A percentile compares a stretch with the other conserved stretches of the same genome.
phyloP scores from a whole-genome alignment of 2,113 vertebrate genomes.

The Pluvialis apricaria region DNA sequence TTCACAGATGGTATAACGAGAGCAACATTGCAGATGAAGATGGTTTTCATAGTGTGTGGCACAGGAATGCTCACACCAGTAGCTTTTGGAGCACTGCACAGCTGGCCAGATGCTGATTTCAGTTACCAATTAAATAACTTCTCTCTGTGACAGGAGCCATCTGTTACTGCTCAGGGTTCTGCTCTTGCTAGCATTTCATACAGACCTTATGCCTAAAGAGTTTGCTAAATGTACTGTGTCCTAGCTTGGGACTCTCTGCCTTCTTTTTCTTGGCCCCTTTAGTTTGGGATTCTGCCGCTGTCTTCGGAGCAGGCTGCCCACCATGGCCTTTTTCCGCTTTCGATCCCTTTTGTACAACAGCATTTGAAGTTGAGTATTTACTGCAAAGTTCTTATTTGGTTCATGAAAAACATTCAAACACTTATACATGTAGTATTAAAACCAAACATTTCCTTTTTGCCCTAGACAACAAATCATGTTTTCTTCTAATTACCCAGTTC shows the following conservation, averaged over 20 bases:
- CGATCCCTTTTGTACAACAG: conserved; percentile 68
- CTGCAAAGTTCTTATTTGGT: neutral
- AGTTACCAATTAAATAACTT: neutral
- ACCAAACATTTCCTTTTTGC: neutral
- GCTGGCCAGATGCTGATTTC: neutral
- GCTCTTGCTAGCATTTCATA: conserved; percentile 21
- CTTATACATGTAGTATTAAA: neutral
- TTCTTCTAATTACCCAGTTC: neutral
- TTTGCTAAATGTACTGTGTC: conserved; percentile 79
- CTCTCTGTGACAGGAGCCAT: neutral
- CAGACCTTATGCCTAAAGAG: conserved; percentile 92
- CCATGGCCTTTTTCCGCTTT: conserved; percentile 64
- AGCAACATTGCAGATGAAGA: neutral
- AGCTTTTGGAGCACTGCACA: neutral
- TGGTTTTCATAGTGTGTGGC: neutral
- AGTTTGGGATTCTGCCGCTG: conserved; percentile 58
- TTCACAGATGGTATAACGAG: neutral
- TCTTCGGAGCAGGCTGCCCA: conserved; percentile 70
- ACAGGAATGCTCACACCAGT: neutral
- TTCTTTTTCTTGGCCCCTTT: conserved; percentile 82
- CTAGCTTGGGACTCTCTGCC: conserved; percentile 74
- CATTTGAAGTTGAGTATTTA: conserved; percentile 17
- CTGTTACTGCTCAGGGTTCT: conserved; percentile 62
- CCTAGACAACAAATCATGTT: neutral
- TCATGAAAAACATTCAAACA: neutral